Percentiles rank a stretch among this genome's conserved stretches.
Conservation (phyloP, 1,140 invertebrate species). For the Drosophila auraria region DNA sequence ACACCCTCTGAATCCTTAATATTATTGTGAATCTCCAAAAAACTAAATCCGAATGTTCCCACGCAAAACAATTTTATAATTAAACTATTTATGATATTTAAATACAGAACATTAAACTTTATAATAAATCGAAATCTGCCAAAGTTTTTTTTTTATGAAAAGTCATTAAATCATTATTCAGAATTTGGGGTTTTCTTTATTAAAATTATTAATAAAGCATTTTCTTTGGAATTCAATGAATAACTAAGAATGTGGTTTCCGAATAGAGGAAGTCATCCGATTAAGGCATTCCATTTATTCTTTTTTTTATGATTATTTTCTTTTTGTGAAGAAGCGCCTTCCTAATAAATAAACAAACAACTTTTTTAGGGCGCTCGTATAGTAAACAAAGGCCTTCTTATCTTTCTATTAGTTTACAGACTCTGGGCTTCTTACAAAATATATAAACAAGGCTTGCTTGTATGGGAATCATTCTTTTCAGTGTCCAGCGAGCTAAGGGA, state of each 20-base stretch:
- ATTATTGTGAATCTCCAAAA: slow-evolving; percentile 33
- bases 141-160: not conserved
- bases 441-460: not conserved
- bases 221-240: not conserved
- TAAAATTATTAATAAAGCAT: too few relatives aligned
- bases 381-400: not conserved
- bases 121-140: not conserved
- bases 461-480: not conserved
- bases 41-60: slow-evolving; percentile 21
- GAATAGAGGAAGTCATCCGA: not conserved
- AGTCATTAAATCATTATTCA: too few relatives aligned
- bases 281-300: too few relatives aligned
- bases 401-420: not conserved
- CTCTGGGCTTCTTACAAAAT: not conserved
- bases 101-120: slow-evolving; percentile 2
- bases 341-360: not conserved
- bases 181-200: too few relatives aligned
- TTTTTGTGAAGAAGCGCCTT: not conserved
- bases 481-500: not conserved
- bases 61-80: slow-evolving; percentile 21
- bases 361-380: not conserved
- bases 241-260: not conserved
- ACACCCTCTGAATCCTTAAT: slow-evolving; percentile 11
- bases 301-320: too few relatives aligned
- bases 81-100: slow-evolving; percentile 29